Base-by-base conservation (phyloP, 2,888 invertebrate genomes). In the Podabrus alpinus region DNA sequence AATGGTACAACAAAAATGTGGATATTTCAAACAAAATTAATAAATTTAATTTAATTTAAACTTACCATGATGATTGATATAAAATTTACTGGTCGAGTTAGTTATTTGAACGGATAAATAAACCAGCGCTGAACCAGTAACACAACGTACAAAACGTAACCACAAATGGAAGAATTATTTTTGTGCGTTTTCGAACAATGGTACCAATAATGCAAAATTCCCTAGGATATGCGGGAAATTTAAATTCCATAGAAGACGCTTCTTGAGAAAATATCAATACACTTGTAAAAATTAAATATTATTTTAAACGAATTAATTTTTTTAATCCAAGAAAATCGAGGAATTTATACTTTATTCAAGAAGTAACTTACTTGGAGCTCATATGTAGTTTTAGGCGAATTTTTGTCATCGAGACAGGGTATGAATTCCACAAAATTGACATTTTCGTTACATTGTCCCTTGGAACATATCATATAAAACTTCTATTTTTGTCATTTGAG, bases 61-160 rank as follows among this genome's bases (percentile, higher is more conserved):
- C 86, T 89, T 88, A 92, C 92, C 92, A 92, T 92, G 45, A 45
- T 84, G 87, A 90, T 81, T 86, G 85, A 86, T 69, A 70, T 71
- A 72, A 72, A 62, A 64, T 80, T 89, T 89, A 87, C 92, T 93
- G 95, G 94, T 93, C 95, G 95, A 95, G 95, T 87, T 95, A 93
- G 93, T 93, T 94, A 91, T 89, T 92, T 90, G 86, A 85, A 83
- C 80, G 79, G 74, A 85, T 85, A 90, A 92, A 92, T 91, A 92
- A 94, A 93, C 90, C 94, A 95, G 95, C 95, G 95, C 95, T 95
- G 95, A 95, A 95, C 95, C 95, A 93, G 93, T 83, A 69, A 15
- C 17, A 15, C 16, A 15, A 9, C 7, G 15, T 25, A 72, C 15
- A 1, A 24, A 24, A 4, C 1, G 13, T 66, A 21, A 66, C 66